Base-by-base conservation (phyloP, 1,140 invertebrate genomes). In the Drosophila ananassae region DNA sequence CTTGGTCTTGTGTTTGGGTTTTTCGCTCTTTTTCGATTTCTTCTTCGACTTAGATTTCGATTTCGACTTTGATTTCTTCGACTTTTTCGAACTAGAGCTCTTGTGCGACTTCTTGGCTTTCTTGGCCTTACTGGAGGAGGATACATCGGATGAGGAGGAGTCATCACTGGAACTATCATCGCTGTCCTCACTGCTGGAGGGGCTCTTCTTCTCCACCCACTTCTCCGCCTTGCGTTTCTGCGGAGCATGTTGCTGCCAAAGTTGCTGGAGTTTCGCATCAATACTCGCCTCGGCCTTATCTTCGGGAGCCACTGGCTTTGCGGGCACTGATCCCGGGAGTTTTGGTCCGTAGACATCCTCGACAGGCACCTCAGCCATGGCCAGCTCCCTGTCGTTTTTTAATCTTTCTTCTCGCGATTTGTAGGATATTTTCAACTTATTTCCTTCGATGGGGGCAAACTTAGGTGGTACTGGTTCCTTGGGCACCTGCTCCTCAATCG, bases 11-110 rank as follows among this genome's bases (percentile, higher is more conserved):
- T 74, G 72, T 32, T 63, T 75, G n/a, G 75, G 56, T 59, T 68
- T 79, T 2, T 89, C 91, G 25, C 71, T 73, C 67, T 91, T 91
- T 22, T 87, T 90, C 1, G 90, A 80, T 51, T 90, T 92, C 64
- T 90, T 89, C 66, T 92, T 87, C 0, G 54, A 28, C 13, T 87
- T 17, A 0, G 25, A 28, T 5, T 28, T 28, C 25, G 25, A 28
- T 28, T 28, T 87, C 8, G 69, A 41, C 32, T 87, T 79, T 0
- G 81, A 63, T 61, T 82, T 78, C 47, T 81, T 89, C 2, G 78
- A 67, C 50, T 85, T 90, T 46, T 90, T 90, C 3, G 73, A 63
- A 21, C 64, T 67, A 13, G 56, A 56, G 13, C 55, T 84, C 10
- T 83, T 83, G 37, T 90, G 89, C 2, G 76, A 63, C 32, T 79